Percentiles rank a stretch among this genome's conserved stretches.
Conservation (phyloP, 2,888 invertebrate species). For the Coremacera marginata region DNA sequence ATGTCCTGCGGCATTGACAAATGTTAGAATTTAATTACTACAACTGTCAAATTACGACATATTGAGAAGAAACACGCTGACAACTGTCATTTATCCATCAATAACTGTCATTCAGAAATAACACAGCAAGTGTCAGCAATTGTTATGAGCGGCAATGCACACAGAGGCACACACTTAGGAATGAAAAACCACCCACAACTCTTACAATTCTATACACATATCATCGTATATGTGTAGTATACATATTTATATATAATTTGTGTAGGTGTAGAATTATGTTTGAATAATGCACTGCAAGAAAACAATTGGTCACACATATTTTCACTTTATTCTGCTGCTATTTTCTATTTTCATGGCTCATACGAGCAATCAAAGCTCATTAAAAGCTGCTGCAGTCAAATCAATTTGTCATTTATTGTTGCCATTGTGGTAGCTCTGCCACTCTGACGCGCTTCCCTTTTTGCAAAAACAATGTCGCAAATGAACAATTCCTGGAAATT, state of each 20-base stretch:
- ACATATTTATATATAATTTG: not conserved
- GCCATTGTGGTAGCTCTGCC: not conserved
- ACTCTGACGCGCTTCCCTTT: no score
- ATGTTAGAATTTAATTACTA: conserved; percentile 14
- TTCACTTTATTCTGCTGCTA: not conserved
- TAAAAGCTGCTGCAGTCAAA: not conserved
- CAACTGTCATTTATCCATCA: conserved; percentile 5
- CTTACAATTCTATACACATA: not conserved
- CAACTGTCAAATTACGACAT: not conserved
- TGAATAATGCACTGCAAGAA: not conserved
- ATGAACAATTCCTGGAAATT: no score
- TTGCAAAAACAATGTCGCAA: no score
- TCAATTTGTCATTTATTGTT: not conserved
- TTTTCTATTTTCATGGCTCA: not conserved
- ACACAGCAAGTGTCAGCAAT: conserved; percentile 7
- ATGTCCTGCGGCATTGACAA: not conserved
- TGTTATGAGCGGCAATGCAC: not conserved
- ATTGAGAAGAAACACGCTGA: not conserved
- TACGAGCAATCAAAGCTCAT: not conserved
- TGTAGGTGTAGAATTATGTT: not conserved
- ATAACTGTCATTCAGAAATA: conserved; percentile 12
- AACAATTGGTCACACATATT: no score
- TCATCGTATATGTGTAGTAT: not conserved
- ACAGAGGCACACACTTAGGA: not conserved
- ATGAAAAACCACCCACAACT: not conserved